Conservation (phyloP, 2,113 vertebrate species). For the Gulo gulo region DNA sequence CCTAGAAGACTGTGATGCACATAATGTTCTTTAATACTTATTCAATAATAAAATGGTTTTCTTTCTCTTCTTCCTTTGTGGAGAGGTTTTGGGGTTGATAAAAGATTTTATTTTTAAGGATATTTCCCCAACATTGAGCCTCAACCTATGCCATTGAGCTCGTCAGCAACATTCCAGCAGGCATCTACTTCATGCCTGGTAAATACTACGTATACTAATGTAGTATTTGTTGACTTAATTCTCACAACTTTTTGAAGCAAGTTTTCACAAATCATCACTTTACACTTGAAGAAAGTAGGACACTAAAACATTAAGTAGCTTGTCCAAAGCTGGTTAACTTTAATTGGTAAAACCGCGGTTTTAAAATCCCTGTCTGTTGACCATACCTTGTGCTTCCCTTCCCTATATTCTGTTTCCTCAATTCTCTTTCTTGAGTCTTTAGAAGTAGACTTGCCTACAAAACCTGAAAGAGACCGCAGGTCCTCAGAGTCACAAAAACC, state of each 20-base stretch:
- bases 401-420: background rate
- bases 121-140: background rate
- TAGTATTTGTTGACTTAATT: background rate
- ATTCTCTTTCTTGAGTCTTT: background rate
- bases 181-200: background rate
- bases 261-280: background rate
- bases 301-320: background rate
- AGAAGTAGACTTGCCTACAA: background rate
- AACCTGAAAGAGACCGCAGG: background rate
- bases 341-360: background rate
- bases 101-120: background rate
- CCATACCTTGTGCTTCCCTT: background rate
- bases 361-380: background rate
- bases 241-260: background rate
- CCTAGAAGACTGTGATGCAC: background rate
- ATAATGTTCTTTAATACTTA: background rate
- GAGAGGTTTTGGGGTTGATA: background rate
- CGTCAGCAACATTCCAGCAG: background rate
- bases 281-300: background rate
- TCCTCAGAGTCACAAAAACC: background rate
- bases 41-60: background rate
- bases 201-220: background rate
- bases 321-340: background rate
- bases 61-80: background rate
- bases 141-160: background rate